Percentiles rank a stretch among this genome's conserved stretches.
These are phyloP conservation scores for Neelides folsomi DNA, from an alignment of 2,888 invertebrate genomes.

Conservation along the genomic window DNA sequence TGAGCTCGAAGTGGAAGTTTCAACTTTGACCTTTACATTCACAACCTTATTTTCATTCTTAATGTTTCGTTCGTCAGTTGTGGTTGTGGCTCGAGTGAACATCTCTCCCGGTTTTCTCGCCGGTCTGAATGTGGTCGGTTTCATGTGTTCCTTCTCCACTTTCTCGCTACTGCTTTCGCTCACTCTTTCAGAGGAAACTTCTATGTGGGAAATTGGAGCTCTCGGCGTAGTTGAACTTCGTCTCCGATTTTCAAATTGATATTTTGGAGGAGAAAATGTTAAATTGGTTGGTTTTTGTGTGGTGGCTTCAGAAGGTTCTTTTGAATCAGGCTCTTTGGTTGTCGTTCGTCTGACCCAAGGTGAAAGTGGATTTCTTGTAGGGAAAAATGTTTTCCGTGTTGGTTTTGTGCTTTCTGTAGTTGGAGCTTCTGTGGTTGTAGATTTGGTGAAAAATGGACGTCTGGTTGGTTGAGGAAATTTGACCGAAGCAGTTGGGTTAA, in stretches of 20 bases:
- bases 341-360: constrained; percentile 26
- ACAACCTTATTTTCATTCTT: neutral
- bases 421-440: neutral
- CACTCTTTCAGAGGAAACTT: no score
- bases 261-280: constrained; percentile 3
- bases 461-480: constrained; percentile 3
- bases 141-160: constrained; percentile 1
- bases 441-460: constrained; percentile 2
- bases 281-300: neutral
- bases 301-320: constrained; percentile 4
- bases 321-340: constrained; percentile 12
- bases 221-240: constrained; percentile 7
- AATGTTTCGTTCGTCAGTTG: neutral
- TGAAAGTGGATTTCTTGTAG: constrained; percentile 18
- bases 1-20: neutral
- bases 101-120: constrained; percentile 18
- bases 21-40: constrained; percentile 3
- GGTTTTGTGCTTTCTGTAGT: neutral
- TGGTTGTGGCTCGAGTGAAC: neutral
- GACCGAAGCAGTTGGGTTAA: neutral
- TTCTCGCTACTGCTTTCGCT: neutral
- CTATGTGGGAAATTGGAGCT: neutral
- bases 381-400: constrained; percentile 27
- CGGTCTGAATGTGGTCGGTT: constrained; percentile 24
- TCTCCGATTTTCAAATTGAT: constrained; percentile 3